These are phyloP conservation scores for Rhyacophila brunnea DNA, from an alignment of 1,140 invertebrate genomes.

Conservation along the genomic window DNA sequence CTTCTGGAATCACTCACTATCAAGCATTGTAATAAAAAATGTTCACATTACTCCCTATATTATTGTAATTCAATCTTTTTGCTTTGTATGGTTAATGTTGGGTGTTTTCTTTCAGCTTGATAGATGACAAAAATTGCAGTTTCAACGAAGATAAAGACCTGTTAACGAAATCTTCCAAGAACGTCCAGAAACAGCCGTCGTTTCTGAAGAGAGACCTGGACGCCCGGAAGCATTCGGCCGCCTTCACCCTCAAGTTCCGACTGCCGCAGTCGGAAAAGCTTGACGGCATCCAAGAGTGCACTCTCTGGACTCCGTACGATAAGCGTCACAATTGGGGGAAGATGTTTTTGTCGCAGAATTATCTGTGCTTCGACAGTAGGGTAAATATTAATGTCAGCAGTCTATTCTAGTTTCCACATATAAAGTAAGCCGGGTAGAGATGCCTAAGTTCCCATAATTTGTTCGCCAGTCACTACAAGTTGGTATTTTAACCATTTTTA, in stretches of 20 bases:
- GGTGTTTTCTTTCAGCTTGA: slow-evolving; percentile 63
- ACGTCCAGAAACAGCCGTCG: slow-evolving; percentile 82
- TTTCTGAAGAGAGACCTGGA: slow-evolving; percentile 93
- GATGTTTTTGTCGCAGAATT: slow-evolving; percentile 91
- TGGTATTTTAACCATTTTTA: no score
- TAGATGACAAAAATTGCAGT: slow-evolving; percentile 76
- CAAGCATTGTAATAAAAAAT: no score
- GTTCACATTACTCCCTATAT: no score
- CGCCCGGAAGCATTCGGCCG: slow-evolving; percentile 87
- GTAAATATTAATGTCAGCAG: slow-evolving; percentile 57
- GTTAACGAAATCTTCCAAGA: slow-evolving; percentile 78
- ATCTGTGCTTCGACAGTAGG: slow-evolving; percentile 93
- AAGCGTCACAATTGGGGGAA: slow-evolving; percentile 87
- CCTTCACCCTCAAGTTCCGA: slow-evolving; percentile 80
- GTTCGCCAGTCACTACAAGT: no score
- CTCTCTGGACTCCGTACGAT: slow-evolving; percentile 94
- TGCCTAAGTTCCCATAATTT: no score
- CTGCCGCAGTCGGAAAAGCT: slow-evolving; percentile 86
- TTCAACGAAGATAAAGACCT: slow-evolving; percentile 84
- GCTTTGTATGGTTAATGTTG: slow-evolving; percentile 28
- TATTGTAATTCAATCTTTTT: no score
- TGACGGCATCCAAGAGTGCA: slow-evolving; percentile 87
- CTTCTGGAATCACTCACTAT: no score
- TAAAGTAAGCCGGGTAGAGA: no score
- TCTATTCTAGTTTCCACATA: no score